phyloP scores from a whole-genome alignment of 2,113 vertebrate genomes.

The Chloropsis hardwickii region DNA sequence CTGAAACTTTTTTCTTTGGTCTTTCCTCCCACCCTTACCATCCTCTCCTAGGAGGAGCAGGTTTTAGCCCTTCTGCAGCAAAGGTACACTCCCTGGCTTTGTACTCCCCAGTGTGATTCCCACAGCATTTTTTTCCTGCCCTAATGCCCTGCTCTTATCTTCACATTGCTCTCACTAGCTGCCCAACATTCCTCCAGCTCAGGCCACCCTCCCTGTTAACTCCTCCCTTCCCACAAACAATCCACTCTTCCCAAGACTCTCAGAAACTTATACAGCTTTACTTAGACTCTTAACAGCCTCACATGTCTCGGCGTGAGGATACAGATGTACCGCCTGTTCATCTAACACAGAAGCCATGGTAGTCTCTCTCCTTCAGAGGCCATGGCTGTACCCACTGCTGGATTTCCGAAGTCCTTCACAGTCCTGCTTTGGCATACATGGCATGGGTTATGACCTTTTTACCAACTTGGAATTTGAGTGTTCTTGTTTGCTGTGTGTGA shows the following conservation, averaged over 20 bases:
- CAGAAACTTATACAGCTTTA: not conserved
- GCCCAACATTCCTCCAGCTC: constrained; percentile 18
- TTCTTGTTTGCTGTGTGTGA: not conserved
- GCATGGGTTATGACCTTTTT: constrained; percentile 36
- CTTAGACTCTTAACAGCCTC: not conserved
- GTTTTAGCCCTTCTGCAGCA: not conserved
- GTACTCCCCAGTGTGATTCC: not conserved
- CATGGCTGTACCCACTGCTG: not conserved
- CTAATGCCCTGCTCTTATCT: constrained; percentile 39
- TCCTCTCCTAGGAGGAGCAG: not conserved
- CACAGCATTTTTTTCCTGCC: not conserved
- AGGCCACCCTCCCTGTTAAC: constrained; percentile 2
- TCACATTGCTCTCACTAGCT: not conserved
- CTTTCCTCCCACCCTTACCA: not conserved
- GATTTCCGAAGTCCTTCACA: not conserved
- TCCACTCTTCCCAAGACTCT: not conserved
- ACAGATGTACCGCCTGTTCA: accelerated
- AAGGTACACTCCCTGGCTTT: not conserved
- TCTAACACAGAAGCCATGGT: not conserved
- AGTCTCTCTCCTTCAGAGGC: not conserved
- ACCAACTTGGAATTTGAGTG: constrained; percentile 10
- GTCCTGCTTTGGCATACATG: not conserved
- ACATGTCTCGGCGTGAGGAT: not conserved
- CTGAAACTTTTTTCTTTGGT: not conserved
- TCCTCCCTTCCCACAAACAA: not conserved